Evolutionary conservation across 2,888 invertebrate species (phyloP).

Genomic region (Mayetiola destructor): DNA sequence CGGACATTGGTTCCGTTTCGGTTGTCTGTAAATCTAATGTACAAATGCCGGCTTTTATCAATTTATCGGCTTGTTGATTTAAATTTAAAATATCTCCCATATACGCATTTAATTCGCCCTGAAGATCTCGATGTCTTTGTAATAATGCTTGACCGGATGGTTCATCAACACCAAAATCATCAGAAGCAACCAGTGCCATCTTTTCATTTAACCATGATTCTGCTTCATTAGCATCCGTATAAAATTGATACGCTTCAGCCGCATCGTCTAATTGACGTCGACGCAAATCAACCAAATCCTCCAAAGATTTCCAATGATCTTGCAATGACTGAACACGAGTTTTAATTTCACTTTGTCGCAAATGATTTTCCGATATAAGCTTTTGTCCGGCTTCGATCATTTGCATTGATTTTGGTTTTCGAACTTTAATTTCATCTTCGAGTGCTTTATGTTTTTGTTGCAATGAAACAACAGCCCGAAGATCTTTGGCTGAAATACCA

Average conservation of each 20-base stretch:
- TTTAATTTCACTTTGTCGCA: constrained; percentile 66
- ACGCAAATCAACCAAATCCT: constrained; percentile 60
- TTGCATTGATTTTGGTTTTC: constrained; percentile 53
- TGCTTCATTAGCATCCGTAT: constrained; percentile 93
- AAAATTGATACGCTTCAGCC: constrained; percentile 89
- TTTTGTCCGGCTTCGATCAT: constrained; percentile 52
- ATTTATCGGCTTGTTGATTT: constrained; percentile 60
- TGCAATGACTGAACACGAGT: constrained; percentile 62
- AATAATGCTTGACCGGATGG: constrained; percentile 78
- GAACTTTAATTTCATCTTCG: constrained; percentile 68
- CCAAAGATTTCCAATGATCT: constrained; percentile 80
- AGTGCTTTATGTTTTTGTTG: constrained; percentile 86
- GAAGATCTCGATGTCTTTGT: constrained; percentile 71
- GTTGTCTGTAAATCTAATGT: constrained; percentile 39
- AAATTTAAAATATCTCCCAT: constrained; percentile 71
- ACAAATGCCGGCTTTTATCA: constrained; percentile 61
- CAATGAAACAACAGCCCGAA: constrained; percentile 74
- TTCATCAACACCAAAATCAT: constrained; percentile 86
- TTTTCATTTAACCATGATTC: constrained; percentile 97
- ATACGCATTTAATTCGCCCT: constrained; percentile 81
- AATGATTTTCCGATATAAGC: constrained; percentile 66
- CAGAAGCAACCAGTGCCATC: constrained; percentile 74
- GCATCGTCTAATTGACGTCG: constrained; percentile 71
- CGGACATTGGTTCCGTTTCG: constrained; percentile 46
- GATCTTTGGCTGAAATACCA: constrained; percentile 85